These are phyloP conservation scores for Syncerus caffer DNA, from an alignment of 2,797 vertebrate species.

Conservation along the genomic window DNA sequence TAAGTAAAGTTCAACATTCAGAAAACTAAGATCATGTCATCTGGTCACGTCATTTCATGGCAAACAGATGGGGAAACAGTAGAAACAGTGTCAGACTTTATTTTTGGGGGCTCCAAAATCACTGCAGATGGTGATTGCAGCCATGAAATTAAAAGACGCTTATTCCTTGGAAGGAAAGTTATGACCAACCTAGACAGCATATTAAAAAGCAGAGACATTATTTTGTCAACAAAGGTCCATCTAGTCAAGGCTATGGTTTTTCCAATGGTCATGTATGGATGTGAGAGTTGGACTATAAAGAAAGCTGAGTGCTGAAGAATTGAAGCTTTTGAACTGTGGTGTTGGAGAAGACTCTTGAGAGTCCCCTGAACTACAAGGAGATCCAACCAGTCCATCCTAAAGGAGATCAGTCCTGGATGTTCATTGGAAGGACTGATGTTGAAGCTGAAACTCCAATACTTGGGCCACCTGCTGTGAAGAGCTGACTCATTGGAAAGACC, in stretches of 20 bases:
- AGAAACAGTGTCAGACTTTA: too few relatives aligned
- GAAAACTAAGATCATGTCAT: too few relatives aligned
- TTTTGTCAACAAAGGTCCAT: neutral
- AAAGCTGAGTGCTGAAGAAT: neutral
- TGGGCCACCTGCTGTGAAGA: neutral
- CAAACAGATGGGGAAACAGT: too few relatives aligned
- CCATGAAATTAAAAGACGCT: neutral
- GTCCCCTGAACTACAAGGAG: neutral
- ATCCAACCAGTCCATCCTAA: neutral
- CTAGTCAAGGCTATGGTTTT: neutral
- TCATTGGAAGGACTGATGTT: neutral
- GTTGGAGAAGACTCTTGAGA: neutral
- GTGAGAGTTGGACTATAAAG: neutral
- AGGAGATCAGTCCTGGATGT: neutral
- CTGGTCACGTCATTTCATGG: too few relatives aligned
- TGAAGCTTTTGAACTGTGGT: neutral
- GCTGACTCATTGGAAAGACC: neutral
- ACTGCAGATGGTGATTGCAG: too few relatives aligned
- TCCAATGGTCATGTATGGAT: neutral
- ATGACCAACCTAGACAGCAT: neutral
- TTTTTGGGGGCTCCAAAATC: fast-evolving
- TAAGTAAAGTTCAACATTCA: too few relatives aligned
- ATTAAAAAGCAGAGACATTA: neutral
- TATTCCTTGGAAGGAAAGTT: neutral
- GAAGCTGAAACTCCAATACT: neutral